phyloP scores from a whole-genome alignment of 1,140 invertebrate species.

The Dinoponera quadriceps region DNA sequence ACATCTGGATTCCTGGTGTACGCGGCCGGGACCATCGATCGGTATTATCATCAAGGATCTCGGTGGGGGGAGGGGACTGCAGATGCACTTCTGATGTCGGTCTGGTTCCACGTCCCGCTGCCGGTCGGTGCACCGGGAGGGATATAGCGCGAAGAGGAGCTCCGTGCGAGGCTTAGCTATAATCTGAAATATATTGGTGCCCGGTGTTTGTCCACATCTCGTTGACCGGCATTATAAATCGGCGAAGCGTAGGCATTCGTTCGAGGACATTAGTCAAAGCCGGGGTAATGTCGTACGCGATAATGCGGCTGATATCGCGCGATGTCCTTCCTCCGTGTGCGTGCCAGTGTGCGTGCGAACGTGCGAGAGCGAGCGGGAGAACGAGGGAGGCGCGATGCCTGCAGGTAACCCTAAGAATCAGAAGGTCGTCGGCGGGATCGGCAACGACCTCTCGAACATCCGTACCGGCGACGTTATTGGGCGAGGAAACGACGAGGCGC shows the following conservation, averaged over 20 bases:
- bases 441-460: conserved; percentile 64
- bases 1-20: conserved; percentile 40
- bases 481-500: conserved; percentile 30
- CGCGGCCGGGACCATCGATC: conserved; percentile 71
- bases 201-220: conserved; percentile 85
- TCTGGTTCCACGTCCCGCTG: conserved; percentile 73
- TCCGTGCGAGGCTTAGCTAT: conserved; percentile 80
- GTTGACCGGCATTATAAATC: conserved; percentile 85
- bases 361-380: neutral
- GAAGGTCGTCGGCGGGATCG: conserved; percentile 72
- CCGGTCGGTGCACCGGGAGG: conserved; percentile 47
- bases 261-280: conserved; percentile 85
- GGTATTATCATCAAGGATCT: conserved; percentile 78
- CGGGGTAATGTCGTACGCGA: conserved; percentile 83
- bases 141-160: conserved; percentile 39
- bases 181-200: conserved; percentile 86
- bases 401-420: conserved; percentile 72
- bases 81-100: conserved; percentile 82
- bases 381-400: conserved; percentile 17
- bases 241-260: conserved; percentile 85
- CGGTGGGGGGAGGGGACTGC: conserved; percentile 30
- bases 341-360: conserved; percentile 53
- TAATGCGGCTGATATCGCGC: conserved; percentile 84
- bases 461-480: conserved; percentile 24
- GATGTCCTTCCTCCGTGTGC: conserved; percentile 68